A percentile compares a stretch with the other conserved stretches of the same genome.
Evolutionary conservation across 2,797 vertebrate genomes (phyloP).

Genomic region (Balearica regulorum): DNA sequence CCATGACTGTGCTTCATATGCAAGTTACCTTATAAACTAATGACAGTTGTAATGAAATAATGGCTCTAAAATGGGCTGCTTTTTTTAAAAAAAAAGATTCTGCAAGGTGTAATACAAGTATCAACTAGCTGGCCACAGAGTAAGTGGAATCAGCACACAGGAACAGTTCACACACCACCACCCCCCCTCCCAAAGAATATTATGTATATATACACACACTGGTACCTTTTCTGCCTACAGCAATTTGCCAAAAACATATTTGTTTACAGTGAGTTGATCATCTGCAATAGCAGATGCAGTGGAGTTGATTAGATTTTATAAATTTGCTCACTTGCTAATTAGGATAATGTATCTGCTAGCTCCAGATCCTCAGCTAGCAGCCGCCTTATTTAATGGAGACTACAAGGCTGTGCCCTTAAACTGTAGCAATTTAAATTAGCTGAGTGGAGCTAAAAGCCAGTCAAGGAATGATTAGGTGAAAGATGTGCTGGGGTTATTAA

Average conservation of each 20-base stretch:
- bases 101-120: background rate
- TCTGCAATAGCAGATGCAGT: background rate
- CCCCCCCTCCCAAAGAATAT: background rate
- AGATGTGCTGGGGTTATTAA: conserved; percentile 6
- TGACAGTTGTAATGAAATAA: background rate
- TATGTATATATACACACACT: fast-evolving
- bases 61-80: background rate
- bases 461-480: background rate
- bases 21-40: background rate
- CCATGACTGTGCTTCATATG: background rate
- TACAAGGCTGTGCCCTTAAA: background rate
- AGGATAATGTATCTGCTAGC: background rate
- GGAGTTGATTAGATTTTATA: background rate
- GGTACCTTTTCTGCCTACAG: background rate
- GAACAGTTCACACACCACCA: background rate
- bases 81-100: too few relatives aligned
- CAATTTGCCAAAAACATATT: background rate
- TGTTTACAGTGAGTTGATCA: background rate
- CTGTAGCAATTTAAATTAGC: background rate
- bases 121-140: background rate
- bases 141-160: background rate
- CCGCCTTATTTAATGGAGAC: background rate
- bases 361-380: background rate
- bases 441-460: background rate
- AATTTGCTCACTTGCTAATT: background rate